Conservation (phyloP, 2,797 vertebrate genomes). For the Chrysocyon brachyurus region DNA sequence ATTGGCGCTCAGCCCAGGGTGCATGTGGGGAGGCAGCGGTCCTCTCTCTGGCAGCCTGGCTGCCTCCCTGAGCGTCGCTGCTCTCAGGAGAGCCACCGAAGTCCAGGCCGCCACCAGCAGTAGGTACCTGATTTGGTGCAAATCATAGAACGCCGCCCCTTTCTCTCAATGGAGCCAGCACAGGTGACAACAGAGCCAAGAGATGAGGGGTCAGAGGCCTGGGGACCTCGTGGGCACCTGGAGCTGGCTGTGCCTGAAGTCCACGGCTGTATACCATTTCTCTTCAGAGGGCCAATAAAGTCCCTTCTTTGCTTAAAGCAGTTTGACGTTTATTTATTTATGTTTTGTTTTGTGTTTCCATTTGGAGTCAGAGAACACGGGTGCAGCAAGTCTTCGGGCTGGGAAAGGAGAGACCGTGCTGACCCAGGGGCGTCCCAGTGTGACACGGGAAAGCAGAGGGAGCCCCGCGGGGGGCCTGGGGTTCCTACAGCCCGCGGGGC, state of each 20-base stretch:
- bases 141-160: background rate
- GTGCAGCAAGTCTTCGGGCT: background rate
- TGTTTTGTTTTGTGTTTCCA: background rate
- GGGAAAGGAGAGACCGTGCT: background rate
- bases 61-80: background rate
- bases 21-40: rapidly evolving
- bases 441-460: background rate
- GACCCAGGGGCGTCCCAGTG: background rate
- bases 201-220: background rate
- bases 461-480: background rate
- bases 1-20: background rate
- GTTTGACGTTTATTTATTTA: background rate
- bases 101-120: background rate
- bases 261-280: rapidly evolving
- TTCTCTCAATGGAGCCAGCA: background rate
- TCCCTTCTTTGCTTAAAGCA: background rate
- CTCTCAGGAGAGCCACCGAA: background rate
- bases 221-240: background rate
- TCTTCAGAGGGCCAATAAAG: too few species aligned
- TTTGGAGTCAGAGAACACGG: background rate
- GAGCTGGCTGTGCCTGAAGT: conserved; percentile 12
- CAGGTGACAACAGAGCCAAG: background rate
- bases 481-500: background rate
- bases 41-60: background rate
- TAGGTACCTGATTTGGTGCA: background rate